Conservation (phyloP, 2,113 vertebrate genomes). For the Percopsis transmontana region DNA sequence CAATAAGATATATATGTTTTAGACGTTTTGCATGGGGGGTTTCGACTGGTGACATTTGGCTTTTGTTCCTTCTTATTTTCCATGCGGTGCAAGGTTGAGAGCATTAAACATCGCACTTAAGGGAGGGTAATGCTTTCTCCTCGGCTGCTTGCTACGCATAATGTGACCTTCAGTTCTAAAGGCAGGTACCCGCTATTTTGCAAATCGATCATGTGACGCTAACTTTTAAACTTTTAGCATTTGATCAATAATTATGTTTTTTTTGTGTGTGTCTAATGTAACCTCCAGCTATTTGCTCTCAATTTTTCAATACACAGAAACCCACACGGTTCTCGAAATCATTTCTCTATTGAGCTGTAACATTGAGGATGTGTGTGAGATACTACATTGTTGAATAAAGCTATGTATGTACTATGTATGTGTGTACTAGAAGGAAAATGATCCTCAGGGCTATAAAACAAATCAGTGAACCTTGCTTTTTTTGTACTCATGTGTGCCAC, state of each 20-base stretch:
- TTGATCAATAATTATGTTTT: slow-evolving; percentile 49
- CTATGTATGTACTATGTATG: slow-evolving; percentile 22
- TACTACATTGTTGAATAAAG: slow-evolving; percentile 19
- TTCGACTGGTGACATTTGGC: slow-evolving; percentile 67
- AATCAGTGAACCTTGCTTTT: slow-evolving; percentile 65
- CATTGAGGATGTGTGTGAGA: slow-evolving; percentile 28
- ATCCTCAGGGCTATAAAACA: slow-evolving; percentile 52
- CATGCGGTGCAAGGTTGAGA: slow-evolving; percentile 36
- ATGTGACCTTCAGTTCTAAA: slow-evolving; percentile 61
- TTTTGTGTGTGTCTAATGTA: too few species aligned
- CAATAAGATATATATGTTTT: slow-evolving; percentile 45
- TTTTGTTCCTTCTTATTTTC: slow-evolving; percentile 59
- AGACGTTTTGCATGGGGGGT: slow-evolving; percentile 56
- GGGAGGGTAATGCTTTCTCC: slow-evolving; percentile 25
- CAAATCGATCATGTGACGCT: slow-evolving; percentile 54
- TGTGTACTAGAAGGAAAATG: slow-evolving; percentile 53
- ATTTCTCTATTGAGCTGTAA: neutral
- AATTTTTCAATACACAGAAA: slow-evolving; percentile 2
- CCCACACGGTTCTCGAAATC: slow-evolving; percentile 6
- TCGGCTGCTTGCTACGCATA: slow-evolving; percentile 28
- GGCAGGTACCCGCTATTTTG: slow-evolving; percentile 52
- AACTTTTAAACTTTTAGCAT: slow-evolving; percentile 29
- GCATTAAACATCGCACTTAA: slow-evolving; percentile 44
- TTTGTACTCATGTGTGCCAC: slow-evolving; percentile 63
- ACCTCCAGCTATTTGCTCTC: slow-evolving; percentile 4